Base-by-base conservation (phyloP, 1,140 invertebrate genomes). In the Listronotus bonariensis region DNA sequence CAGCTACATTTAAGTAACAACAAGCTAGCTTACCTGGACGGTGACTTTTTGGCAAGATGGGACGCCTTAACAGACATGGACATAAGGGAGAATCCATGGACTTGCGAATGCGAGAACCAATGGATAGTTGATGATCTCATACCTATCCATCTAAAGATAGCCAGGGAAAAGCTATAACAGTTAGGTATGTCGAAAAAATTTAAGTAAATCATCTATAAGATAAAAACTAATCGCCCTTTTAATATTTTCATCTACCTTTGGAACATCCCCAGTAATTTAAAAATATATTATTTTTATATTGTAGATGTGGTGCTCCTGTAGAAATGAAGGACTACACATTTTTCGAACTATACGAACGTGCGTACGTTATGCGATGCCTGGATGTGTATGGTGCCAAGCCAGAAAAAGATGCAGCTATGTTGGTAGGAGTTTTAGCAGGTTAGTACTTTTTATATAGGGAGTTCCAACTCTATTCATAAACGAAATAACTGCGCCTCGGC, bases 81-180 rank as follows among this genome's bases (percentile, higher is more conserved):
- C 68, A 79, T 92, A 12, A 80, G 80, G 38, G 82, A 83, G 52
- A 93, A 93, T 75, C 85, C 87, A 1, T 93, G 85, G 88, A 79
- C 82, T 31, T 93, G 91, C 72, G 89, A 92, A 76, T 88, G 85
- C 69, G 81, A 86, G 43, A 91, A 90, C 68, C 85, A 88, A 73
- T 88, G 88, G 83, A 82, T 92, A 77, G 85, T 92, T 0, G 81
- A 84, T 31, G 79, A 80, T 10, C 72, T 89, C 26, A 82, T 86
- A 8, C 80, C 82, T 0, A 76, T 81, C 43, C 77, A 76, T 52
- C 20, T 70, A 4, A 68, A 70, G 59, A 72, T 78, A 9, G 72
- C 77, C 34, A 63, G 66, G 49, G 49, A 51, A 4, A 49, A 31
- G 73, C 71, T 8, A 65, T 68, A 40, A 26, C 54, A 45, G 54